Evolutionary conservation across 2,113 vertebrate species (phyloP), one percentile per base, ranked within the genome.

Genomic region (Anarhynchus alexandrinus): DNA sequence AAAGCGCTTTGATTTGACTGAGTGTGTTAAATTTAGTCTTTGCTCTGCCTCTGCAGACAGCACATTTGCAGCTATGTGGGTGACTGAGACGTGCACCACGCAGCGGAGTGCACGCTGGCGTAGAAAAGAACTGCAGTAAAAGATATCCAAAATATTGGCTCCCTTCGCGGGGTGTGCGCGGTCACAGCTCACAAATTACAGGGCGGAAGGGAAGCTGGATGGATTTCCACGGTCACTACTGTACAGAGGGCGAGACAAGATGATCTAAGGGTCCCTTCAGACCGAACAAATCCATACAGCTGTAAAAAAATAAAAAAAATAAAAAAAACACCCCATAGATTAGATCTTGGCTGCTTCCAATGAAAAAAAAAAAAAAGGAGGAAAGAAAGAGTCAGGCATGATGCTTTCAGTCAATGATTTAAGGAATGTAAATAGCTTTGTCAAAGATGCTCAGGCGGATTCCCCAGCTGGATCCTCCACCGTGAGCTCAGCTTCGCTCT

Each of bases 1-100:
- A 43, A 62, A 67, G 30, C 3, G 90, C 59, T 92, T 66, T 49
- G 73, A 79, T 90, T 87, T 91, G 92, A 86, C 40, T 7, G 82
- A 9, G 27, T 21, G 32, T 6, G 70, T 90, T 85, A 86, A 93
- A 95, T 73, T 77, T 84, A 89, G 96, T n/a, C 16, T 5, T 38
- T 80, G 67, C 76, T 91, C 74, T 93, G 88, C 86, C 89, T 93
- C 93, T 93, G 42, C 52, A 88, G 92, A 90, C 88, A 69, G 93
- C 52, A 77, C 59, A n/a, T 69, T 51, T 10, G 73, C 73, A 21
- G 91, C 87, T 77, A 11, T 0, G 4, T 59, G 70, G 57, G 36
- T 18, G 94, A 88, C 42, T 43, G 78, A 40, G 82, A 73, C 23
- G 11, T 2, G 52, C 72, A 49, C 43, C 51, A 2, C 64, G 2